Conservation (phyloP, 2,888 invertebrate genomes). For the Scaptomyza flava region DNA sequence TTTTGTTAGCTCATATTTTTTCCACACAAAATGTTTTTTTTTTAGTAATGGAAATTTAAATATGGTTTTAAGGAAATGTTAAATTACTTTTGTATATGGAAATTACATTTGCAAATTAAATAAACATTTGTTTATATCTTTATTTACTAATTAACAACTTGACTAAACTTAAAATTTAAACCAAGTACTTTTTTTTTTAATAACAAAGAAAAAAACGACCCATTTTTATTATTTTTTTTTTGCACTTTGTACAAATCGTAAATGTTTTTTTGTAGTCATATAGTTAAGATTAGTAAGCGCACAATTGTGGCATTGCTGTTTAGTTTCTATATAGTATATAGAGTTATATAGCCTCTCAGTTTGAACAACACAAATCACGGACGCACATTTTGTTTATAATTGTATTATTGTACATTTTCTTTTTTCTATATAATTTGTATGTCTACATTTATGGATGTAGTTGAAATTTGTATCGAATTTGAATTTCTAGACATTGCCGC, state of each 20-base stretch:
- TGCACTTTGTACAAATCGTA: slow-evolving; percentile 27
- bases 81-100: no score
- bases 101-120: background rate
- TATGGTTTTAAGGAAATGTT: no score
- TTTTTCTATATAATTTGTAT: slow-evolving; percentile 15
- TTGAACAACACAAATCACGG: background rate
- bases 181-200: background rate
- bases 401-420: background rate
- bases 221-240: background rate
- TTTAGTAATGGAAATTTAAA: no score
- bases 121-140: background rate
- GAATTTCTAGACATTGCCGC: slow-evolving; percentile 21
- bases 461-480: background rate
- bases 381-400: slow-evolving; percentile 15
- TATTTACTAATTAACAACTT: background rate
- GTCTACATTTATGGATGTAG: slow-evolving; percentile 1
- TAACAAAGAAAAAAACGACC: background rate
- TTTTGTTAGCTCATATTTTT: no score
- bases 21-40: no score
- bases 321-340: background rate
- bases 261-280: background rate
- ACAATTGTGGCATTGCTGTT: slow-evolving; percentile 6
- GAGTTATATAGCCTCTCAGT: background rate
- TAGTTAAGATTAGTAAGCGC: slow-evolving; percentile 5
- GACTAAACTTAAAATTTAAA: background rate